Conservation (phyloP, 1,140 invertebrate genomes). For the Scaptodrosophila lebanonensis region DNA sequence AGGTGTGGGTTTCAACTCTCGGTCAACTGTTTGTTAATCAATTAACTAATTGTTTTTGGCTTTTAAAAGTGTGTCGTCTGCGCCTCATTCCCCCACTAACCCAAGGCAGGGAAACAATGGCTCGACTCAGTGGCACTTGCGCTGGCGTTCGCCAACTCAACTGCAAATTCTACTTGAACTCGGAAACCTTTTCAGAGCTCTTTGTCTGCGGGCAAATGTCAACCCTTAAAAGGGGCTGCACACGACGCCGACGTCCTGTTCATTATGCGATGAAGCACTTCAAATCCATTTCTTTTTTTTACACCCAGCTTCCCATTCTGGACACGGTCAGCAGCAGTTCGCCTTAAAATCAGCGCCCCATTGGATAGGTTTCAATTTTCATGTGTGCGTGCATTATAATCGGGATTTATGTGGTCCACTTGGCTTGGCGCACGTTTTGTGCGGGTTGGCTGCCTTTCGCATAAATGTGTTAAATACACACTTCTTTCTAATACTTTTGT, state of each 20-base stretch:
- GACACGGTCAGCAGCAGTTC: conserved; percentile 27
- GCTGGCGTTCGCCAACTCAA: conserved; percentile 60
- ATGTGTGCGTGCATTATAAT: conserved; percentile 69
- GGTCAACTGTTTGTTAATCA: conserved; percentile 61
- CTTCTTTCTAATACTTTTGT: too few species aligned
- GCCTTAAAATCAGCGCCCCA: conserved; percentile 10
- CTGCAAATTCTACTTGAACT: conserved; percentile 36
- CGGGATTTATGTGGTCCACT: conserved; percentile 66
- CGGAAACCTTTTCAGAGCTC: conserved; percentile 30
- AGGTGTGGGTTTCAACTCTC: too few species aligned
- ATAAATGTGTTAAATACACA: conserved; percentile 64
- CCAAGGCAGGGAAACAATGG: conserved; percentile 38
- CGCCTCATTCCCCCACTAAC: conserved; percentile 17
- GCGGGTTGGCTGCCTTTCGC: conserved; percentile 23
- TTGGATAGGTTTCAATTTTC: conserved; percentile 41
- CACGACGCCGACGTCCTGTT: conserved; percentile 52
- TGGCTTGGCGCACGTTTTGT: conserved; percentile 46
- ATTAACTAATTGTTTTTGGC: conserved; percentile 70
- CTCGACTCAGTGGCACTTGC: conserved; percentile 50
- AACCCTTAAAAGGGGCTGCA: conserved; percentile 60
- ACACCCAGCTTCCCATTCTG: conserved; percentile 32
- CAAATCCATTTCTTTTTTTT: conserved; percentile 64
- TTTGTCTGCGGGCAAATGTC: conserved; percentile 57
- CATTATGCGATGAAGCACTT: conserved; percentile 63
- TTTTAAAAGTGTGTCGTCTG: conserved; percentile 65